Evolutionary conservation across 2,113 vertebrate species (phyloP), one percentile per base, ranked within the genome.

Genomic region (Rhabdomys dilectus): DNA sequence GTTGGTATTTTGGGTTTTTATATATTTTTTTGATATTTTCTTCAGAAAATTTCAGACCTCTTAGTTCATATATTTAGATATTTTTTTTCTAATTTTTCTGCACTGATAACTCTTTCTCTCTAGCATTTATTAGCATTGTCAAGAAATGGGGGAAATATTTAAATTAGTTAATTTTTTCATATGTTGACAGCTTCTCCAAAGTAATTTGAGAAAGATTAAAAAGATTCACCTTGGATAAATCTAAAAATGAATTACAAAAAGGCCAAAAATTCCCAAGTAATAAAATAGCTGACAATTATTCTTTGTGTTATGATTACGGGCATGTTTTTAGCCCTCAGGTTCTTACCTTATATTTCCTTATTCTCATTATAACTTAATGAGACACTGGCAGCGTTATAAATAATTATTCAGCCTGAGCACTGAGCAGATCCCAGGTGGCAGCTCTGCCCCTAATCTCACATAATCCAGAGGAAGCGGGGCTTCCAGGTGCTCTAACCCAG

Each of bases 291-390:
- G n/a, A 78, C 6, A 70, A 36, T 17, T 70, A 51, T 6, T 1
- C 1, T 82, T 89, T 77, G 0, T 89, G 31, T n/a, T 66, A 21
- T 77, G 48, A 48, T 51, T 56, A 84, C 24, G 21, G 17, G 48
- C 5, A 60, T 77, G 24, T 51, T 93, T 12, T 1, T 84, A 84
- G 31, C 51, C n/a, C 11, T 70, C 51, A 53, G 19, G 64, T 22
- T 56, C 8, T 39, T 39, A 77, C 22, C 42, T 60, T 39, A 93
- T 58, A 77, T 51, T 92, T 68, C 34, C 10, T 48, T 77, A 84
- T 95, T 89, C 11, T 92, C 42, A 89, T 84, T 89, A 84, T 82
- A 92, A 76, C 17, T 48, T 66, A 88, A 92, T 75, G 31, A 53
- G 15, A 51, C 60, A 19, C 24, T 84, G 39, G 16, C 17, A 84